Percentiles rank a stretch among this genome's conserved stretches.
phyloP scores from a whole-genome alignment of 1,140 invertebrate species.

The Ridgeia piscesae region DNA sequence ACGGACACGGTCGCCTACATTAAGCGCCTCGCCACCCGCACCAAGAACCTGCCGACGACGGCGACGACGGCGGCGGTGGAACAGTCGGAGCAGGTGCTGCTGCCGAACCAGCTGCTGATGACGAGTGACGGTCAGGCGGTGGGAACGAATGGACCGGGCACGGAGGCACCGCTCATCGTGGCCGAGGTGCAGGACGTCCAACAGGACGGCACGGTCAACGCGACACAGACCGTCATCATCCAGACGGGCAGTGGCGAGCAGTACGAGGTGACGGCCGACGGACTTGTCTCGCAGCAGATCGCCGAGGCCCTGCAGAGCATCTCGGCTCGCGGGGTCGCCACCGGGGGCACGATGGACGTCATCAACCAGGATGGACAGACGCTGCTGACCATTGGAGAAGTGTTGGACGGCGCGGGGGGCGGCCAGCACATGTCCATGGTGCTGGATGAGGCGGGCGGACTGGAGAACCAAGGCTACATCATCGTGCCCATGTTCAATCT shows the following conservation, averaged over 20 bases:
- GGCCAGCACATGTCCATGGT: not conserved
- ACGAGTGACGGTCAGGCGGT: not conserved
- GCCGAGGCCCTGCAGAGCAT: not conserved
- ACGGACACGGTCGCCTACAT: slow-evolving; percentile 38
- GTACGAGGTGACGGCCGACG: slow-evolving; percentile 3
- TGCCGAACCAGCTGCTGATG: not conserved
- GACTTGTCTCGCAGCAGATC: slow-evolving; percentile 7
- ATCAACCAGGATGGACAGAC: slow-evolving; percentile 20
- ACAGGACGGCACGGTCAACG: not conserved
- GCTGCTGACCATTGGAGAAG: not conserved
- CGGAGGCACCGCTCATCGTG: slow-evolving; percentile 6
- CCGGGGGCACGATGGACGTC: not conserved
- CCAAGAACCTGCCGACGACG: not conserved
- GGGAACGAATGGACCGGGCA: not conserved
- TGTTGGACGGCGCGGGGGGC: not conserved
- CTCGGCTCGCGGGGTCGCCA: not conserved
- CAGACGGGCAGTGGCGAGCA: not conserved
- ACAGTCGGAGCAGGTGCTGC: not conserved
- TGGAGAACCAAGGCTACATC: not conserved
- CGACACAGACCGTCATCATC: slow-evolving; percentile 13
- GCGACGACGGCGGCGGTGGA: not conserved
- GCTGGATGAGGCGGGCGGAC: not conserved
- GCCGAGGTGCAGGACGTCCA: slow-evolving; percentile 14
- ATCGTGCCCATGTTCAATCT: not conserved
- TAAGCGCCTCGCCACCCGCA: slow-evolving; percentile 5